Conservation (phyloP, 2,113 vertebrate species). For the Neolamprologus ventralis region DNA sequence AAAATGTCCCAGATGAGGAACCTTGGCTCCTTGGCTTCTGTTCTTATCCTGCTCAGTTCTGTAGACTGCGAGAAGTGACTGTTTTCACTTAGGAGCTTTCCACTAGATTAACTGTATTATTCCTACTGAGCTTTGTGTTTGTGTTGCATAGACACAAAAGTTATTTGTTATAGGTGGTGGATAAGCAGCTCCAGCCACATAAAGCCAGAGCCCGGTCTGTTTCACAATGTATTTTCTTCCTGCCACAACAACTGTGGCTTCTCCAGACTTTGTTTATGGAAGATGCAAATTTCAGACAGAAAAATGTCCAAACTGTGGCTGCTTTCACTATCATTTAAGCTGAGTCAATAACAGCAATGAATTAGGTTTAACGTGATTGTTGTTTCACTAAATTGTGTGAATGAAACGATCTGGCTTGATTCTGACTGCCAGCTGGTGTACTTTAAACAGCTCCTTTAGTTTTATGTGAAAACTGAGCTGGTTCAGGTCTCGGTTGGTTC, state of each 20-base stretch:
- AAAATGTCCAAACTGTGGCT: slow-evolving; percentile 12
- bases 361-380: background rate
- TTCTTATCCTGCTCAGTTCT: background rate
- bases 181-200: background rate
- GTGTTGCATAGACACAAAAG: slow-evolving; percentile 3
- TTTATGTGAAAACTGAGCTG: background rate
- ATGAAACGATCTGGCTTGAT: background rate
- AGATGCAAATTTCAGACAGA: background rate
- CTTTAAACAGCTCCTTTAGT: background rate
- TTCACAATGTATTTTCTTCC: slow-evolving; percentile 31
- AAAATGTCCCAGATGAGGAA: background rate
- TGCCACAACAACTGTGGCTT: background rate
- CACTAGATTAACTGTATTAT: slow-evolving; percentile 43
- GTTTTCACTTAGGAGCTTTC: slow-evolving; percentile 34
- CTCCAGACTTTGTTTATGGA: slow-evolving; percentile 44
- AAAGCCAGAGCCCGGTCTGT: background rate
- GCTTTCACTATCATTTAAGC: background rate
- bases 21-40: background rate
- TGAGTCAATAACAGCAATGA: background rate
- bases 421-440: background rate
- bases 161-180: background rate
- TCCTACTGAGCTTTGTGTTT: slow-evolving; percentile 18
- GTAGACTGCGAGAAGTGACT: background rate
- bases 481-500: background rate
- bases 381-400: background rate